A percentile compares a stretch with the other conserved stretches of the same genome.
Conservation (phyloP, 2,888 invertebrate species). For the Nomada ruficornis region DNA sequence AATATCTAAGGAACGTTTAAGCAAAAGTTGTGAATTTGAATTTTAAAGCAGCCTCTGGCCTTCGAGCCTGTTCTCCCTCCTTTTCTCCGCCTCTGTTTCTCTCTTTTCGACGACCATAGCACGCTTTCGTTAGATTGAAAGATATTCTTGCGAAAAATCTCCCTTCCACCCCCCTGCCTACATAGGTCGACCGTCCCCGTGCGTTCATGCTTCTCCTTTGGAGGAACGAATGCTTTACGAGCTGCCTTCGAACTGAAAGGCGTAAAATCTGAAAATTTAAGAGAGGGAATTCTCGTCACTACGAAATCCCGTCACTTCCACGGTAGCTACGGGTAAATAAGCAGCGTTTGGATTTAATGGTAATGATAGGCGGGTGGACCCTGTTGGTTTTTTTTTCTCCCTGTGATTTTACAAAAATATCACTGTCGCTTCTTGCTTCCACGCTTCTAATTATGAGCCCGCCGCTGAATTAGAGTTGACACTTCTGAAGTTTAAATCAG, state of each 20-base stretch:
- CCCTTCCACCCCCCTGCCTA: conserved; percentile 17
- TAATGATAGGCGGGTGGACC: not conserved
- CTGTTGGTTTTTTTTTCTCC: too few species aligned
- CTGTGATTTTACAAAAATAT: too few species aligned
- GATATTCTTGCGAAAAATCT: conserved; percentile 54
- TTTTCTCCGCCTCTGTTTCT: conserved; percentile 30
- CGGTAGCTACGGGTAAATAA: not conserved
- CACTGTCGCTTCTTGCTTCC: too few species aligned
- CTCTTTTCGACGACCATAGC: conserved; percentile 43
- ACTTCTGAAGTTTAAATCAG: too few species aligned
- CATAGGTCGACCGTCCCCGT: conserved; percentile 4
- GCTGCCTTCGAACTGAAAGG: conserved; percentile 65
- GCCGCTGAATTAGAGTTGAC: too few species aligned
- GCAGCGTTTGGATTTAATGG: not conserved
- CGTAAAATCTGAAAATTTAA: conserved; percentile 78
- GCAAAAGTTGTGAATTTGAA: conserved; percentile 77
- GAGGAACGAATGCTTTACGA: conserved; percentile 77
- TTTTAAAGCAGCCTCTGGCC: conserved; percentile 71
- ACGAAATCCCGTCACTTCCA: not conserved
- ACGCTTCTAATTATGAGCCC: too few species aligned
- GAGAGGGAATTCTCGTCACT: conserved; percentile 57
- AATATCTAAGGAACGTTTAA: conserved; percentile 69
- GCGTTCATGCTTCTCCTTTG: conserved; percentile 32
- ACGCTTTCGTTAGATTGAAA: conserved; percentile 72
- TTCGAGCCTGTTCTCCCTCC: not conserved